Evolutionary conservation across 2,113 vertebrate genomes (phyloP), one percentile per base, ranked within the genome.

Genomic region (Neotoma lepida): DNA sequence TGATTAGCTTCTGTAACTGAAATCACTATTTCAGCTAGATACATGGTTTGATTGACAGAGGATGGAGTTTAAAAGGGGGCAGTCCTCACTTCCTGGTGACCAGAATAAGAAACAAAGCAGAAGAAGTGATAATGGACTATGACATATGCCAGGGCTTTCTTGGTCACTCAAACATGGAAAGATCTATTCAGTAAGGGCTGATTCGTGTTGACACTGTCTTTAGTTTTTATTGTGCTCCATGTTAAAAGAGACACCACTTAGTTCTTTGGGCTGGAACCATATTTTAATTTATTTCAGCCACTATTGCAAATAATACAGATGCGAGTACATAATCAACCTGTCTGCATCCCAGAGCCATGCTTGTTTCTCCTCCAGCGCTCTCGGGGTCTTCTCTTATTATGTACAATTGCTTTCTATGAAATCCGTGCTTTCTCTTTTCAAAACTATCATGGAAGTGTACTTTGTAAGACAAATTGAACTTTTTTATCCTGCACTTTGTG

Each of bases 381-480:
- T 13, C 26, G 13, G 35, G 63, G 20, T 22, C 66, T 87, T 44
- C 41, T 73, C 4, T 89, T 71, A 39, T 81, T 73, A 15, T 51
- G 15, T 49, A 30, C 6, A 12, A 39, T 14, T 80, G 28, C 70
- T 71, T 78, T 51, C 0, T 89, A 14, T 87, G 49, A 78, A 41
- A 20, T 94, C 92, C 73, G 33, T 44, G 35, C 73, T 89, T 91
- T 96, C 35, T 92, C 68, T 97, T 97, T 39, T 70, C 49, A 49
- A 86, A 1, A 33, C 68, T 15, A 26, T 61, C 30, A 13, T 74
- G 90, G 30, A 39, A 77, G 54, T 64, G 92, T 97, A 77, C 41
- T 82, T 44, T 68, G 76, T 41, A 51, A 14, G 51, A 64, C 77
- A 88, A 89, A n/a, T 24, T 26, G 35, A 35, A 4, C 56, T 1